Evolutionary conservation across 2,888 invertebrate species (phyloP).

Genomic region (Leptodirus hochenwartii): DNA sequence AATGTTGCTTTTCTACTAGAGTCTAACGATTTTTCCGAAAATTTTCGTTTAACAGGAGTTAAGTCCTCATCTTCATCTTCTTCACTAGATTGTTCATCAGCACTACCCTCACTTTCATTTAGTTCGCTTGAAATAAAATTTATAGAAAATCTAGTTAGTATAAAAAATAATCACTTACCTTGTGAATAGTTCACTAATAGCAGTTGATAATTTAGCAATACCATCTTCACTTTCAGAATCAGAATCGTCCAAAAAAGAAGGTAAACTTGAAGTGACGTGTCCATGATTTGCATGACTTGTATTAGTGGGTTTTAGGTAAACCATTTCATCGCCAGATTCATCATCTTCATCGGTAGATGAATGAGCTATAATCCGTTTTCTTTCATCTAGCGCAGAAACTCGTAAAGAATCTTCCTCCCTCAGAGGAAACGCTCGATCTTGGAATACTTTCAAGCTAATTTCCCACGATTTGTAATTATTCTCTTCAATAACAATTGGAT

Average conservation of each 20-base stretch:
- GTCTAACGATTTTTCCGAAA: constrained; percentile 11
- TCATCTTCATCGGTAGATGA: constrained; percentile 24
- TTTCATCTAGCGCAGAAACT: constrained; percentile 13
- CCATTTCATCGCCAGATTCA: constrained; percentile 27
- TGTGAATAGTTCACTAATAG: constrained; percentile 61
- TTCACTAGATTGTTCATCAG: constrained; percentile 35
- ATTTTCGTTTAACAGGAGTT: constrained; percentile 9
- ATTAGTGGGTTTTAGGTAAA: constrained; percentile 25
- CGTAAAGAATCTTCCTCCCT: too few relatives aligned
- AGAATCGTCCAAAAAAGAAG: constrained; percentile 39
- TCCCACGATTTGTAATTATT: constrained; percentile 55
- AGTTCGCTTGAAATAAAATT: constrained; percentile 20
- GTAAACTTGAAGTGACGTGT: constrained; percentile 31
- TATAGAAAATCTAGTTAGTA: constrained; percentile 2
- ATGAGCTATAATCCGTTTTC: constrained; percentile 16
- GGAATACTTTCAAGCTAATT: constrained; percentile 42
- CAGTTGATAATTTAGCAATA: constrained; percentile 49
- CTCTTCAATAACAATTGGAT: constrained; percentile 49
- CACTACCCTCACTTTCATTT: constrained; percentile 28
- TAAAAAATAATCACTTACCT: constrained; percentile 29
- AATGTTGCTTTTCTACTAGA: constrained; percentile 39
- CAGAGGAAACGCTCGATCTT: too few relatives aligned
- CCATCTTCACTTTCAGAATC: constrained; percentile 59
- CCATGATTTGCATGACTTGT: constrained; percentile 19
- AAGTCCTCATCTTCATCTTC: constrained; percentile 22